These are phyloP conservation scores for Xestia c-nigrum DNA, from an alignment of 2,888 invertebrate genomes.

Conservation along the genomic window DNA sequence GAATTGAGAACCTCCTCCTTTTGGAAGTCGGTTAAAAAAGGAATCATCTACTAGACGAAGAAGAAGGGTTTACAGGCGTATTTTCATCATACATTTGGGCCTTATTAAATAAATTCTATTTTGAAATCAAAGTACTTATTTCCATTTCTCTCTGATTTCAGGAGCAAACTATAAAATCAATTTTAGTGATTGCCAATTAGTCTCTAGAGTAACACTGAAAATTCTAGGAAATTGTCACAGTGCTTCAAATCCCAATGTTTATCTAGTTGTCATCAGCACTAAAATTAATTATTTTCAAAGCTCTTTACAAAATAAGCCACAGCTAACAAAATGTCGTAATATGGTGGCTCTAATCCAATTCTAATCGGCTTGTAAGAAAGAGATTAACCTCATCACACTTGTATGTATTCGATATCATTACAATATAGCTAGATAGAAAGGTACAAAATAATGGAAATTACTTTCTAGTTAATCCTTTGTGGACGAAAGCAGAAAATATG, in stretches of 20 bases:
- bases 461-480: neutral
- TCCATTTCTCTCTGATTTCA: neutral
- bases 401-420: conserved; percentile 72
- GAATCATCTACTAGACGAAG: too few relatives aligned
- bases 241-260: neutral
- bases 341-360: conserved; percentile 43
- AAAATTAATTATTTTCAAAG: conserved; percentile 1
- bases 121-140: neutral
- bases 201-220: neutral
- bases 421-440: conserved; percentile 28
- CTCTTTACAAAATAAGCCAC: conserved; percentile 10
- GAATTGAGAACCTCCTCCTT: too few relatives aligned
- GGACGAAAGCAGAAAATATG: neutral
- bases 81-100: too few relatives aligned
- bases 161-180: neutral
- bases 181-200: neutral
- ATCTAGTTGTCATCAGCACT: neutral
- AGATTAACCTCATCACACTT: conserved; percentile 66
- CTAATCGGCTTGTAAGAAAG: conserved; percentile 63
- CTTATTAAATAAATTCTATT: neutral
- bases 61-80: too few relatives aligned
- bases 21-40: too few relatives aligned
- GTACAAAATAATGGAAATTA: conserved; percentile 24
- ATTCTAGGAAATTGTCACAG: neutral
- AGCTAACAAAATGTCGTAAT: conserved; percentile 33